These are phyloP conservation scores for Myotis daubentonii DNA, from an alignment of 2,797 vertebrate species.

Conservation along the genomic window DNA sequence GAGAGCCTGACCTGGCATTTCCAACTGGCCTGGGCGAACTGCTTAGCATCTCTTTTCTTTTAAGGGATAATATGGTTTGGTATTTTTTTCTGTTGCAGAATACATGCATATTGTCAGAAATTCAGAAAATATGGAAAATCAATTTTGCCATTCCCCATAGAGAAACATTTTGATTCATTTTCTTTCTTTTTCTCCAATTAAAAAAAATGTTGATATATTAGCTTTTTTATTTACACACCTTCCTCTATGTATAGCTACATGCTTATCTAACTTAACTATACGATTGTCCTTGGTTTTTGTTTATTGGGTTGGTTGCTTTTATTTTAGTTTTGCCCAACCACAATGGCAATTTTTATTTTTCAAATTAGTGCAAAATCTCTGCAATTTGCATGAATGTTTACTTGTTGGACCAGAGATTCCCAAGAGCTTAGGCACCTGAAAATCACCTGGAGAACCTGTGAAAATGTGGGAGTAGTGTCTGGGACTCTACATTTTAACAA, in stretches of 20 bases:
- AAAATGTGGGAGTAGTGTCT: background rate
- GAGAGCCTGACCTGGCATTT: background rate
- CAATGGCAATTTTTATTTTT: background rate
- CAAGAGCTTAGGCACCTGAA: background rate
- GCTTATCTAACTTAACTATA: background rate
- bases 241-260: background rate
- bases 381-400: background rate
- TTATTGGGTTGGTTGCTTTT: background rate
- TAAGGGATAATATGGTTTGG: background rate
- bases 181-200: background rate
- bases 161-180: slow-evolving; percentile 15
- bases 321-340: slow-evolving; percentile 33
- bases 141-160: background rate
- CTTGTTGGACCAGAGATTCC: background rate
- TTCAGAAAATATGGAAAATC: background rate
- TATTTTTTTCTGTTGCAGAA: background rate
- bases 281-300: background rate
- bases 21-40: background rate
- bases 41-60: background rate
- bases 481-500: background rate
- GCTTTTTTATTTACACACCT: background rate
- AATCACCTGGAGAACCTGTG: background rate
- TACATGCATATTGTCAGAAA: background rate
- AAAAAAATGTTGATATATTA: background rate
- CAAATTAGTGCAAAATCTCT: background rate